A percentile compares a stretch with the other conserved stretches of the same genome.
Evolutionary conservation across 2,113 vertebrate species (phyloP).

Genomic region (Eudorcas thomsonii): DNA sequence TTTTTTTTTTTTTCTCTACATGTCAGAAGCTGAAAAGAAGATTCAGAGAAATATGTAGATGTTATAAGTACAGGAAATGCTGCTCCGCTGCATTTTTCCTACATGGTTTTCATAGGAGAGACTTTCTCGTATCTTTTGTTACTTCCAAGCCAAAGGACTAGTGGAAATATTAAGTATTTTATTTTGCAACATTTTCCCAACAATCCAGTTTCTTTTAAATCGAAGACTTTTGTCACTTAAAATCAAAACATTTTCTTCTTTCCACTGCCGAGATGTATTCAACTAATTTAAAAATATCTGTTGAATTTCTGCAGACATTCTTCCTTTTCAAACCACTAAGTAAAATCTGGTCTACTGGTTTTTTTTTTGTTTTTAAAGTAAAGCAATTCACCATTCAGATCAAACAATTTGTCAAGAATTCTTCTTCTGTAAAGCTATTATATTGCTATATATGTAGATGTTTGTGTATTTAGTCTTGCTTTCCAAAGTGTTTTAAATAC

Average conservation of each 20-base stretch:
- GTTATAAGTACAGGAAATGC: neutral
- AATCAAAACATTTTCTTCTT: neutral
- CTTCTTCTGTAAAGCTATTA: neutral
- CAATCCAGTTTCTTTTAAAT: neutral
- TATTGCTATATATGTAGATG: neutral
- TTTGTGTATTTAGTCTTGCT: neutral
- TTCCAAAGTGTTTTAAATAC: neutral
- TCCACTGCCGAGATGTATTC: neutral
- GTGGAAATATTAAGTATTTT: neutral
- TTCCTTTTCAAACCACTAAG: neutral
- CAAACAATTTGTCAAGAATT: neutral
- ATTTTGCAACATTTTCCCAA: neutral
- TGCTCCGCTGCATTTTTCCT: neutral
- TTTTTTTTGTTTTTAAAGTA: neutral
- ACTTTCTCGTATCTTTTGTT: neutral
- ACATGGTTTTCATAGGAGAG: neutral
- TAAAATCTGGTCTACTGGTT: neutral
- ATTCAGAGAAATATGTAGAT: neutral
- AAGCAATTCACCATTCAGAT: neutral
- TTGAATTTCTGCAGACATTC: neutral
- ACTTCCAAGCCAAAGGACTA: neutral
- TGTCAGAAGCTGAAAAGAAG: neutral
- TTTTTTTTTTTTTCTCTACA: neutral
- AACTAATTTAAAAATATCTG: neutral
- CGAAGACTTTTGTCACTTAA: neutral